Evolutionary conservation across 2,797 vertebrate genomes (phyloP).

Genomic region (Lateolabrax maculatus): DNA sequence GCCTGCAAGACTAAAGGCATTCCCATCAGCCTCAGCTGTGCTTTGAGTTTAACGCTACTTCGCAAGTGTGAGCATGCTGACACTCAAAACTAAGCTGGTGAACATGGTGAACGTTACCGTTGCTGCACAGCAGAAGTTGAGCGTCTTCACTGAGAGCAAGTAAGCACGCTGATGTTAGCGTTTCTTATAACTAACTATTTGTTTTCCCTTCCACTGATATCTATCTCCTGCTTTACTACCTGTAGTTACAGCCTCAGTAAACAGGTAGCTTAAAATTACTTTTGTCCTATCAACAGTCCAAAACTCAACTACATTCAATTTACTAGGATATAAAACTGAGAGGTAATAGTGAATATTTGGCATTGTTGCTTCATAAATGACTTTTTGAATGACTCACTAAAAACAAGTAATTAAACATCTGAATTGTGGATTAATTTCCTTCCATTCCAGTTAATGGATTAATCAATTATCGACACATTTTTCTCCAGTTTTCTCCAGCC

Average conservation of each 20-base stretch:
- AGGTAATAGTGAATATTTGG: not conserved
- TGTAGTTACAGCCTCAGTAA: no score
- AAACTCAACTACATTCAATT: not conserved
- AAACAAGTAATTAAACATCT: not conserved
- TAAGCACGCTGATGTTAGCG: not conserved
- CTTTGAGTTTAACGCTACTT: not conserved
- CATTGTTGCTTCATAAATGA: not conserved
- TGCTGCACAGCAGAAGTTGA: not conserved
- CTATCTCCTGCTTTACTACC: not conserved
- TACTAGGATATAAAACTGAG: not conserved
- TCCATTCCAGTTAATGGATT: not conserved
- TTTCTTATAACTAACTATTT: no score
- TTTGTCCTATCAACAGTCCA: not conserved
- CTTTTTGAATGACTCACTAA: not conserved
- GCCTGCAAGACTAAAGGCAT: not conserved
- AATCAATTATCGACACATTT: conserved; percentile 12
- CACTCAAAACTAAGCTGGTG: not conserved
- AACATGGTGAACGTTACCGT: not conserved
- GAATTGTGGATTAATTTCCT: not conserved
- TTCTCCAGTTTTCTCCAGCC: no score
- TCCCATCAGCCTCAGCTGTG: no score
- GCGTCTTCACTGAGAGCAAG: not conserved
- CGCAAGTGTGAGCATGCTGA: not conserved
- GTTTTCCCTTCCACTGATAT: no score
- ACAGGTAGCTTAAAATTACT: not conserved